Evolutionary conservation across 2,113 vertebrate genomes (phyloP).

Genomic region (Urocitellus parryii): DNA sequence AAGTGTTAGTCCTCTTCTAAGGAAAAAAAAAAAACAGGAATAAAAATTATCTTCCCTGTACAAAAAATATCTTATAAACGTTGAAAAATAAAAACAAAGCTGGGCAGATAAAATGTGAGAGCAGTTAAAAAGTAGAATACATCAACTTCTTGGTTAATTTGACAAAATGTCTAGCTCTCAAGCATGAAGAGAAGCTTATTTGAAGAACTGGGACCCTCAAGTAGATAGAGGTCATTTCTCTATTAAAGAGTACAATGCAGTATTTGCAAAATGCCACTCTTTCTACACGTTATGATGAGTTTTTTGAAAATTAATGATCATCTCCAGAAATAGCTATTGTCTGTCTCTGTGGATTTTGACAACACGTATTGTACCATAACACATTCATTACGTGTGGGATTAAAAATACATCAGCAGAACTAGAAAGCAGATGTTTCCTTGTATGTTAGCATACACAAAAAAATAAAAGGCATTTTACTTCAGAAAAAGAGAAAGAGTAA

Average conservation of each 20-base stretch:
- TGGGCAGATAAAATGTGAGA: background rate
- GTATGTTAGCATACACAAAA: background rate
- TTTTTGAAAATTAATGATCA: conserved; percentile 57
- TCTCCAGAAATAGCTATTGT: conserved; percentile 44
- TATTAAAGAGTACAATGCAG: conserved; percentile 1
- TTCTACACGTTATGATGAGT: background rate
- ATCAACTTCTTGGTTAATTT: conserved; percentile 38
- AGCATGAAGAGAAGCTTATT: background rate
- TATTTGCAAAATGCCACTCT: conserved; percentile 61
- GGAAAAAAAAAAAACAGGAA: background rate
- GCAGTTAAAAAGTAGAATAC: background rate
- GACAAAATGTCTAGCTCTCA: background rate
- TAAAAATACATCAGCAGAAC: background rate
- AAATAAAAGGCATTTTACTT: background rate
- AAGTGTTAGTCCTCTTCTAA: background rate
- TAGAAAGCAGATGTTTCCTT: background rate
- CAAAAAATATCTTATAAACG: background rate
- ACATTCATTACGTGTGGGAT: background rate
- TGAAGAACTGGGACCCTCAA: background rate
- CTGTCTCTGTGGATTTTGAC: conserved; percentile 17
- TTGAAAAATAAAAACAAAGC: background rate
- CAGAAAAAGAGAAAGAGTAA: background rate
- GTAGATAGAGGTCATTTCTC: conserved; percentile 19
- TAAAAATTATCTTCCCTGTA: background rate
- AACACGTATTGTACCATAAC: background rate